Base-by-base conservation (phyloP, 2,888 invertebrate species). In the Drosophila antonietae region DNA sequence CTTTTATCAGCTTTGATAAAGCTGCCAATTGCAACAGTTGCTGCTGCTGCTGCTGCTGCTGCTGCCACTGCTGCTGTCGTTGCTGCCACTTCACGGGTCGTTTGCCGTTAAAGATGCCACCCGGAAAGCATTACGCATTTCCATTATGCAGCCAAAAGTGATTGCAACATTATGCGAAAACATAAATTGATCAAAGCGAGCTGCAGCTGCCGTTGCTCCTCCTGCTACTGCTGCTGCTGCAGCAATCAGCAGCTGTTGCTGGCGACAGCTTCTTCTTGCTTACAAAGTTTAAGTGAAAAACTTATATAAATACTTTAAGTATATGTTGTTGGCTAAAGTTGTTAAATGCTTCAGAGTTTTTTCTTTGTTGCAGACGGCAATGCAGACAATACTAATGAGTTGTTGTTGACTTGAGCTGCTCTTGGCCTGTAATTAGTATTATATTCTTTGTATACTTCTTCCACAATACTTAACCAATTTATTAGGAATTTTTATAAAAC, bases 81-180 rank as follows among this genome's bases (percentile, higher is more conserved):
- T 83, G 69, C 78, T 83, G 71, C 78, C 64, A 69, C 61, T 68
- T 78, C 55, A 74, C 68, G 83, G 86, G 43, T 82, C 86, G 81
- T 76, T 80, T 72, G 58, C 59, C 55, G 49, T 64, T 67, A 58
- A 58, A 64, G 55, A 62, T 66, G 84, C 89, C 78, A 86, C 69
- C 81, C 81, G 87, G 75, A 83, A 86, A 67, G 75, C 72, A 71
- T 63, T 57, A 57, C 60, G 62, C 83, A 72, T 78, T 68, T 68
- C 47, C 51, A 67, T 71, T 65, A 47, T 58, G 60, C 39, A 52
- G 47, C 43, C 77, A 64, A 67, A 75, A 28, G 20, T 60, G 60
- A 74, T 68, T 75, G 76, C 80, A 55, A 78, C 67, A 80, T 75
- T 75, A 80, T 78, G 67, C 64, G 61, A 20, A 53, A 37, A 37